A percentile compares a stretch with the other conserved stretches of the same genome.
Conservation (phyloP, 2,113 vertebrate genomes). For the Anhinga rufa region DNA sequence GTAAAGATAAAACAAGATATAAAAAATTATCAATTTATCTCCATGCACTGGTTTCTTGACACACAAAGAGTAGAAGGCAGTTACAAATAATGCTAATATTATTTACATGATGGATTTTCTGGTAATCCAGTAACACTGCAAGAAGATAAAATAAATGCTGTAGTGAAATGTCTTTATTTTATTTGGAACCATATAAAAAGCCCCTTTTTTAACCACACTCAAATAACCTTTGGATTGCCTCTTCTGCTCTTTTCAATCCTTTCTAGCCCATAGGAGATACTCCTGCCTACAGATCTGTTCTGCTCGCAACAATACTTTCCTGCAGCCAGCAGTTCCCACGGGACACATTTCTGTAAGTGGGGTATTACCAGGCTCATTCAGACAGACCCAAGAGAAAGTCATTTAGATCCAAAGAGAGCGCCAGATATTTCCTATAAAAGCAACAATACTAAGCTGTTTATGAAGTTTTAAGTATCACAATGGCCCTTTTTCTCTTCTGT, state of each 20-base stretch:
- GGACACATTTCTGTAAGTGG: background rate
- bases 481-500: background rate
- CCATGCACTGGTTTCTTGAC: background rate
- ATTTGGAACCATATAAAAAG: background rate
- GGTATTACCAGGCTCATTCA: background rate
- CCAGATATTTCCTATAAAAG: background rate
- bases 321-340: background rate
- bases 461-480: background rate
- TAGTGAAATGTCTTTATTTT: background rate
- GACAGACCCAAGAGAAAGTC: background rate
- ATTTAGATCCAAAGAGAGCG: background rate
- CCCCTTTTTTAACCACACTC: background rate
- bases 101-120: background rate
- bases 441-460: background rate
- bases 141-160: background rate
- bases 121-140: background rate
- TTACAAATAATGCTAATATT: background rate
- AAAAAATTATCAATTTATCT: background rate
- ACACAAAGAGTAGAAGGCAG: background rate
- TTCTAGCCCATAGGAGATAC: background rate
- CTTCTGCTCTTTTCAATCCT: background rate
- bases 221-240: background rate
- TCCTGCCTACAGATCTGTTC: background rate
- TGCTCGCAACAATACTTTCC: background rate
- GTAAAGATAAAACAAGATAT: background rate